Evolutionary conservation across 2,113 vertebrate genomes (phyloP), one percentile per base, ranked within the genome.

Genomic region (Nibea coibor): DNA sequence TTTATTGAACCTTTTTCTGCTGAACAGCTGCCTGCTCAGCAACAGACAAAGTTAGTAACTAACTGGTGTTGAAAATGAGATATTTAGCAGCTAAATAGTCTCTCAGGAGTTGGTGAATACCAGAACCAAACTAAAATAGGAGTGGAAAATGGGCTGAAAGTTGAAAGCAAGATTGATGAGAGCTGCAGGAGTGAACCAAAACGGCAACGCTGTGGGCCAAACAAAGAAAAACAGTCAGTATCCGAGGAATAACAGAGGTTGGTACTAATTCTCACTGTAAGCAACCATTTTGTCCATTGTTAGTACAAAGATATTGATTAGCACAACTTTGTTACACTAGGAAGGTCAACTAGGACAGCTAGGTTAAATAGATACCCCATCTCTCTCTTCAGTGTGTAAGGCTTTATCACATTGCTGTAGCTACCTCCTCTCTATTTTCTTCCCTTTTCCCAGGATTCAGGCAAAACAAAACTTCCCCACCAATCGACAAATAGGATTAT

Each of bases 401-500:
- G 28, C 8, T 56, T n/a, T 39, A 45, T 56, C n/a, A 20, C 51
- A 66, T 56, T 22, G 28, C 16, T 35, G 39, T 3, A 8, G 9
- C 16, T 31, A 20, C 22, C n/a, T 16, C 22, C 22, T 43, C 16
- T 26, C 24, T 64, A 17, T 51, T n/a, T 22, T 57, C 4, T 58
- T 35, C 14, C 14, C 10, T 24, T 69, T 43, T 43, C 19, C 11
- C 19, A 54, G n/a, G 43, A 39, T 42, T 42, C 45, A 28, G n/a
- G 15, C 10, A 35, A 68, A 35, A 17, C 14, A 62, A 70, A 54
- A 54, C 20, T 28, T 24, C 56, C 42, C 10, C 12, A 0, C 47
- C 24, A 10, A 8, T 11, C n/a, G 1, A 8, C 59, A 51, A 81
- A 64, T 24, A 50, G 63, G 57, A 65, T 78, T 73, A 83, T 63